Evolutionary conservation across 2,888 invertebrate genomes (phyloP).

Genomic region (Desoria tigrina): DNA sequence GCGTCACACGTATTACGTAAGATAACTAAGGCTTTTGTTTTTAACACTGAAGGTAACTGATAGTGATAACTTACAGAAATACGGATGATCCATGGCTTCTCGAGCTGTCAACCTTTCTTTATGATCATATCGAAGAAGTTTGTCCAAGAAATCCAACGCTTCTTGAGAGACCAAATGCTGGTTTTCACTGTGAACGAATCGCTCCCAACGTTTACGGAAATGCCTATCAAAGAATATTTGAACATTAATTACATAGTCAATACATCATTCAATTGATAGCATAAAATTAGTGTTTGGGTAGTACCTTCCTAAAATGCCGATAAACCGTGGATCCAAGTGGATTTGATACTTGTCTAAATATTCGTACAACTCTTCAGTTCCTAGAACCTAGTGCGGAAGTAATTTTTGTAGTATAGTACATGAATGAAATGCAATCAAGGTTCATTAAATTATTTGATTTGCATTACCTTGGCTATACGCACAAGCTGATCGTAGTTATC

Average conservation of each 20-base stretch:
- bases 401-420: background rate
- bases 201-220: conserved; percentile 98
- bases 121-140: conserved; percentile 98
- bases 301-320: conserved; percentile 96
- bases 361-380: conserved; percentile 98
- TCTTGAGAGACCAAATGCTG: conserved; percentile 98
- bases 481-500: conserved; percentile 99
- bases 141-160: conserved; percentile 98
- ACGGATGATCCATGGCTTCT: conserved; percentile 99
- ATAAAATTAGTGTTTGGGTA: too few species aligned
- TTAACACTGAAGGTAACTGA: too few species aligned
- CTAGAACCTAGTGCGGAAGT: conserved; percentile 65
- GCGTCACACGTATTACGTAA: too few species aligned
- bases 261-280: too few species aligned
- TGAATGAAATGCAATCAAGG: too few species aligned
- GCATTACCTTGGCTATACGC: conserved; percentile 85
- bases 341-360: conserved; percentile 99
- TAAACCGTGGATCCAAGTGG: conserved; percentile 98
- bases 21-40: too few species aligned
- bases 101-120: conserved; percentile 94
- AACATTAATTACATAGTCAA: too few species aligned
- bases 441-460: too few species aligned
- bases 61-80: conserved; percentile 95
- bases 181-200: conserved; percentile 98
- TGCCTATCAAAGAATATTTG: conserved; percentile 71